phyloP scores from a whole-genome alignment of 2,113 vertebrate genomes.

The Coracopsis vasa region DNA sequence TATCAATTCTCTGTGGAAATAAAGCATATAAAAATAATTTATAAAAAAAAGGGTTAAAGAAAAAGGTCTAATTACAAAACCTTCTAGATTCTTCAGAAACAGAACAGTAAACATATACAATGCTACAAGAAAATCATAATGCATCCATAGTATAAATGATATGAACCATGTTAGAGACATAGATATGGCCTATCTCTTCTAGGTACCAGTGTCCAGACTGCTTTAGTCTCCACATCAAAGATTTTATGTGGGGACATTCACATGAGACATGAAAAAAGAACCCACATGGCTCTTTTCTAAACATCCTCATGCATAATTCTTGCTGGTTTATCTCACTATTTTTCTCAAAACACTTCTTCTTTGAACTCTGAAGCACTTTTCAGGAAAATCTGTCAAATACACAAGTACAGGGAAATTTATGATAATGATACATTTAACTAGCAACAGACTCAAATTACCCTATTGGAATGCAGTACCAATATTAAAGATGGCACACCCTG shows the following conservation, averaged over 20 bases:
- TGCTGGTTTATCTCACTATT: not conserved
- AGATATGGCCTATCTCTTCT: not conserved
- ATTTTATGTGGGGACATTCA: not conserved
- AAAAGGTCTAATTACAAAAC: not conserved
- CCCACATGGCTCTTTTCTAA: not conserved
- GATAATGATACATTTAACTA: not conserved
- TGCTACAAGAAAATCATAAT: not conserved
- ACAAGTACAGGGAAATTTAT: not conserved
- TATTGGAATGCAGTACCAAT: not conserved
- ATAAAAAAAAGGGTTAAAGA: not conserved
- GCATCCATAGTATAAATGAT: not conserved
- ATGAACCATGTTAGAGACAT: not conserved
- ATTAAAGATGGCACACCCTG: not conserved
- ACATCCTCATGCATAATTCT: not conserved
- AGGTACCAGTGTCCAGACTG: not conserved
- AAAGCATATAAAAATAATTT: not conserved
- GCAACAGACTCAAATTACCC: not conserved
- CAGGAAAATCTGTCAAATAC: not conserved
- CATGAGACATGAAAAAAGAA: not conserved
- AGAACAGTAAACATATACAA: not conserved
- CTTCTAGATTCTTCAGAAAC: not conserved
- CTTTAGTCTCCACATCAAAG: not conserved
- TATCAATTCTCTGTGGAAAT: not conserved
- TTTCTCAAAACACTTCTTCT: not conserved
- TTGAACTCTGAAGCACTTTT: not conserved